A percentile compares a stretch with the other conserved stretches of the same genome.
Evolutionary conservation across 2,888 invertebrate species (phyloP).

Genomic region (Leptinotarsa rubiginosa): DNA sequence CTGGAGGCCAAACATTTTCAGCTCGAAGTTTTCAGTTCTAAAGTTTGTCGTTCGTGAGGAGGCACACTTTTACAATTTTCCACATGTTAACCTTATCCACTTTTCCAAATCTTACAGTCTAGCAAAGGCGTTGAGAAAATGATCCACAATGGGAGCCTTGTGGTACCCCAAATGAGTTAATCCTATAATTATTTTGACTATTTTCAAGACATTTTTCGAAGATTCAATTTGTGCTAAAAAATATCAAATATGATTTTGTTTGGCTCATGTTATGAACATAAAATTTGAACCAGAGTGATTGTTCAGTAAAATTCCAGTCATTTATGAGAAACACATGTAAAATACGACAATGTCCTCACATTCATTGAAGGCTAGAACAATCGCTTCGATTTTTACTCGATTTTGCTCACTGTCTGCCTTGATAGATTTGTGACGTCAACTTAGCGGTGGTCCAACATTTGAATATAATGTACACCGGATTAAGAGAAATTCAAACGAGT

Average conservation of each 20-base stretch:
- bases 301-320: neutral
- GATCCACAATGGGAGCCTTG: too few relatives aligned
- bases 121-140: too few relatives aligned
- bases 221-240: too few relatives aligned
- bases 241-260: neutral
- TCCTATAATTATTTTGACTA: too few relatives aligned
- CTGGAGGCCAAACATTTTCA: too few relatives aligned
- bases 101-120: too few relatives aligned
- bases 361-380: slow-evolving; percentile 38
- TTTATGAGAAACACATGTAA: neutral
- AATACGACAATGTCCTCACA: neutral
- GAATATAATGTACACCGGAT: slow-evolving; percentile 60
- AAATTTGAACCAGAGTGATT: neutral
- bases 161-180: too few relatives aligned
- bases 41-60: too few relatives aligned
- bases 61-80: too few relatives aligned
- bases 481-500: slow-evolving; percentile 36
- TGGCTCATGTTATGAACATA: neutral
- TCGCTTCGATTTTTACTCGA: slow-evolving; percentile 44
- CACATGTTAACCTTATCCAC: too few relatives aligned
- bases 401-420: slow-evolving; percentile 49
- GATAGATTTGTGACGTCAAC: slow-evolving; percentile 63
- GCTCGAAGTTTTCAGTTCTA: too few relatives aligned
- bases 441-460: slow-evolving; percentile 64
- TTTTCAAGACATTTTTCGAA: too few relatives aligned